Percentiles rank a stretch among this genome's conserved stretches.
These are phyloP conservation scores for Paguma larvata DNA, from an alignment of 2,797 vertebrate genomes.

Conservation along the genomic window DNA sequence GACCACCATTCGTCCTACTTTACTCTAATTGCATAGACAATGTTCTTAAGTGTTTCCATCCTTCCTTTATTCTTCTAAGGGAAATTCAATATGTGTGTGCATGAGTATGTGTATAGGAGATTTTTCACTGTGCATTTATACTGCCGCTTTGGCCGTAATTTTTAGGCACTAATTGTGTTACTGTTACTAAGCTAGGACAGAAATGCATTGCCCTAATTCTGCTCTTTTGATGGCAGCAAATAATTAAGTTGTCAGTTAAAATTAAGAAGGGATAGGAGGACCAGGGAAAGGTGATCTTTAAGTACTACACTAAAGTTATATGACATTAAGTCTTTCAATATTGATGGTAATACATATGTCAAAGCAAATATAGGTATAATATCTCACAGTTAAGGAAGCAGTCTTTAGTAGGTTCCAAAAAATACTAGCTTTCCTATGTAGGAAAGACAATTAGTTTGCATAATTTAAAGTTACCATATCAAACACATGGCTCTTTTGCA, in stretches of 20 bases:
- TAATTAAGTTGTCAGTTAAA: background rate
- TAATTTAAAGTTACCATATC: constrained; percentile 32
- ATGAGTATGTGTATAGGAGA: background rate
- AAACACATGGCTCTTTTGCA: background rate
- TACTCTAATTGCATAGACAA: background rate
- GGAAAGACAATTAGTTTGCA: background rate
- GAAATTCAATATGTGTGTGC: background rate
- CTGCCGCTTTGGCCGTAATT: background rate
- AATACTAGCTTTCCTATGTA: background rate
- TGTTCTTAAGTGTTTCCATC: background rate
- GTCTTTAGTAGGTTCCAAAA: constrained; percentile 13
- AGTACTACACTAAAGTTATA: background rate
- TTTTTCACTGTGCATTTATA: background rate
- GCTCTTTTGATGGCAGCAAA: constrained; percentile 31
- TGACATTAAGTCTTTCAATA: constrained; percentile 2
- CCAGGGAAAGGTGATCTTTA: background rate
- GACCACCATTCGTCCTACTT: background rate
- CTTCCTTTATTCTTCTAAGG: background rate
- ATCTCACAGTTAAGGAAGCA: background rate
- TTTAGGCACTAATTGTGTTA: background rate
- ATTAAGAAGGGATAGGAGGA: background rate
- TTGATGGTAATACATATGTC: background rate
- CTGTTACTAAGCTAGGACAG: background rate
- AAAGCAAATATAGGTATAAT: background rate
- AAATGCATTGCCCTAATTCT: background rate